phyloP scores from a whole-genome alignment of 2,113 vertebrate genomes.

The Copsychus sechellarum region DNA sequence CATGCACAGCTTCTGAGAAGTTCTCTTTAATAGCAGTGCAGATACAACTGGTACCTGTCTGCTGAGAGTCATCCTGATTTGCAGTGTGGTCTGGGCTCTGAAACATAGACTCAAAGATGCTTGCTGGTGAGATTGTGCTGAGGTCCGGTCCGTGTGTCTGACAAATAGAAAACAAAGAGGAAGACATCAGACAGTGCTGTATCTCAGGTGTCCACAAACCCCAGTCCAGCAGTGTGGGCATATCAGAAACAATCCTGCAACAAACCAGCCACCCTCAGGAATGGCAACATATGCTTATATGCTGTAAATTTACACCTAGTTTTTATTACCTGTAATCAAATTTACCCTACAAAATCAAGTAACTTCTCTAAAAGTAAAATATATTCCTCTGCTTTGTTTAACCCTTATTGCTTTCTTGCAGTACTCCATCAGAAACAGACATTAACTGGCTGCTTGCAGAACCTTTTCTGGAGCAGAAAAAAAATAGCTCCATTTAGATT shows the following conservation, averaged over 20 bases:
- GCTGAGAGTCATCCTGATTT: slow-evolving; percentile 84
- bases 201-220: background rate
- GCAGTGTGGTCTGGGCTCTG: slow-evolving; percentile 89
- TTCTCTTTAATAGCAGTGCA: background rate
- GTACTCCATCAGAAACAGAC: background rate
- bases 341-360: background rate
- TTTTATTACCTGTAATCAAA: background rate
- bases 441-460: background rate
- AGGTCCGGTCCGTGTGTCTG: slow-evolving; percentile 89
- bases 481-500: background rate
- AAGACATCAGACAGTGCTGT: background rate
- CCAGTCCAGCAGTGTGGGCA: fast-evolving
- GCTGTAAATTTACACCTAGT: background rate
- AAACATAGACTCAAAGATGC: slow-evolving; percentile 97
- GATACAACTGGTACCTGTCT: slow-evolving; percentile 72
- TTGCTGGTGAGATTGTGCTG: slow-evolving; percentile 88
- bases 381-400: background rate
- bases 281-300: background rate
- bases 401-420: background rate
- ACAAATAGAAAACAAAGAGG: background rate
- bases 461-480: background rate
- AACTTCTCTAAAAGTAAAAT: background rate
- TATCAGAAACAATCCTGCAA: background rate
- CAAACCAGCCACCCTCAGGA: background rate
- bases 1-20: background rate